phyloP scores from a whole-genome alignment of 92 coral and sea anemone species.

The Desmophyllum pertusum region DNA sequence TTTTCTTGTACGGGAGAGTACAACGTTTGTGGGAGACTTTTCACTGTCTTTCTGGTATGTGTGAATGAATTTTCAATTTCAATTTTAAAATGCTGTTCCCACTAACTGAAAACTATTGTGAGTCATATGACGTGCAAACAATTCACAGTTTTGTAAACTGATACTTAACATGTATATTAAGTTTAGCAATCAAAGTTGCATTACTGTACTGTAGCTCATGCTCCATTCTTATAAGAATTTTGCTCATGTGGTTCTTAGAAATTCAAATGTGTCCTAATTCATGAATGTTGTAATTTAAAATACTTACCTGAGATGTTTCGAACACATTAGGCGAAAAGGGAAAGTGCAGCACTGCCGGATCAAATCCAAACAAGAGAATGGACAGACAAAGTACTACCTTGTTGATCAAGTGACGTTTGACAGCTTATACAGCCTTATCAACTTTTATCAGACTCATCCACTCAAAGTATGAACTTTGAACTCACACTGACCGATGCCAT shows the following conservation, averaged over 20 bases:
- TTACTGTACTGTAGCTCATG: not conserved
- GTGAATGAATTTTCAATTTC: not conserved
- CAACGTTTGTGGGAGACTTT: constrained; percentile 99
- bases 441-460: constrained; percentile 83
- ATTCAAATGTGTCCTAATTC: too few species aligned
- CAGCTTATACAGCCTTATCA: constrained; percentile 92
- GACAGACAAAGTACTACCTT: constrained; percentile 95
- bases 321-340: constrained; percentile 76
- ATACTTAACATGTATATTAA: not conserved
- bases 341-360: constrained; percentile 96
- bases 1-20: constrained; percentile 92
- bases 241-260: too few species aligned
- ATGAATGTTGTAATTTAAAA: not conserved
- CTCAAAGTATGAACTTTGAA: constrained; percentile 91
- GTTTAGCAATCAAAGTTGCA: not conserved
- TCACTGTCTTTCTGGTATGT: constrained; percentile 94
- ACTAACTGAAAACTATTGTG: not conserved
- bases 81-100: too few species aligned
- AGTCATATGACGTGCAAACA: not conserved
- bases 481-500: constrained; percentile 94
- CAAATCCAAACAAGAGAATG: constrained; percentile 96
- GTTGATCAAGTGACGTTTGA: constrained; percentile 99
- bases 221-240: not conserved
- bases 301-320: not conserved
- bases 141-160: not conserved